A percentile compares a stretch with the other conserved stretches of the same genome.
phyloP scores from a whole-genome alignment of 2,113 vertebrate species.

The Henicopernis longicauda region DNA sequence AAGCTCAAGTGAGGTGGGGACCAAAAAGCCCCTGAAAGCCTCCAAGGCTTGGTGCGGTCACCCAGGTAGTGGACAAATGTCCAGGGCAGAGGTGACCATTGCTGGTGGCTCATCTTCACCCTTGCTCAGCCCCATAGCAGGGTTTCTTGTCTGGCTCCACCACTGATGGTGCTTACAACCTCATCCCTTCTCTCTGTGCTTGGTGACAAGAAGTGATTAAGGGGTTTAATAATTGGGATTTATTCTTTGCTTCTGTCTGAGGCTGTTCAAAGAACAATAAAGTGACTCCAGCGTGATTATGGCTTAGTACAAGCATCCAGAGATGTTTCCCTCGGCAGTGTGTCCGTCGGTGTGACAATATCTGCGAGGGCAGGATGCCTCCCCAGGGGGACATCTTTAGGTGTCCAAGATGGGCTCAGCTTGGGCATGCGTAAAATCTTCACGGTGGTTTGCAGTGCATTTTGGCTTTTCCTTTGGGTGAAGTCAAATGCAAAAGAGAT shows the following conservation, averaged over 20 bases:
- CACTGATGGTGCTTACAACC: background rate
- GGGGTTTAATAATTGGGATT: background rate
- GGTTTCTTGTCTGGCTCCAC: background rate
- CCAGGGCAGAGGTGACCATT: background rate
- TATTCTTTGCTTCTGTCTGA: background rate
- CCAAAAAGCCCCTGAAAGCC: background rate
- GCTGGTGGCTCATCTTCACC: background rate
- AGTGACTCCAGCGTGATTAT: background rate
- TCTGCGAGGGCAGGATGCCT: fast-evolving
- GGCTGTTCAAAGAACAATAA: background rate
- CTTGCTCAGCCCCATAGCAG: background rate
- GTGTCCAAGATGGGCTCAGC: background rate
- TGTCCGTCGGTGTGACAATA: fast-evolving
- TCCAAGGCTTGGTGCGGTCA: background rate
- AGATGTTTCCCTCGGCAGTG: background rate
- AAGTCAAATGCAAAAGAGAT: background rate
- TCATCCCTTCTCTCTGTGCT: background rate
- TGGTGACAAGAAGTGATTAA: background rate
- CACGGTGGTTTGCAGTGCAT: fast-evolving
- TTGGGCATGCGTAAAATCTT: background rate
- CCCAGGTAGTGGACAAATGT: too few relatives aligned
- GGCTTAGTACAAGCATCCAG: background rate
- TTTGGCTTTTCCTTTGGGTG: background rate
- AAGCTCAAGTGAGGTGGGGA: background rate
- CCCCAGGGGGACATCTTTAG: background rate